phyloP scores from a whole-genome alignment of 2,797 vertebrate genomes.

The Gymnopithys bicolor region DNA sequence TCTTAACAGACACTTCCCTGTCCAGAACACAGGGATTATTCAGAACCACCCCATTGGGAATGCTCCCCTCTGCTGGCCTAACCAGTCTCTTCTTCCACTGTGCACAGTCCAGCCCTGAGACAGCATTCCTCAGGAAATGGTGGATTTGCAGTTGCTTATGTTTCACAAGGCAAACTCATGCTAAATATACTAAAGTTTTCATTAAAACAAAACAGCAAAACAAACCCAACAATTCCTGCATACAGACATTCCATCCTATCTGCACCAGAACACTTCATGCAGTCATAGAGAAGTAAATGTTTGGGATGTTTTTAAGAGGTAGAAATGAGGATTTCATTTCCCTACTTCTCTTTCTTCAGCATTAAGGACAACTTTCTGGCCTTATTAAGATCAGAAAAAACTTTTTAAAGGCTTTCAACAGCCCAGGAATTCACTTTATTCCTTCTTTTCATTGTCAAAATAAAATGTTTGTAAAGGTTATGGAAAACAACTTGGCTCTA shows the following conservation, averaged over 20 bases:
- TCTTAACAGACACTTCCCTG: not conserved
- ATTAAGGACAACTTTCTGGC: not conserved
- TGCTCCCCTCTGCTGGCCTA: not conserved
- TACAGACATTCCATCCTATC: not conserved
- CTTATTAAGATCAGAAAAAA: not conserved
- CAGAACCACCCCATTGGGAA: not conserved
- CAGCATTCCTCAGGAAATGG: not conserved
- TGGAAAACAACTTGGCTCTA: constrained; percentile 34
- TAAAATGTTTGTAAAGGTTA: constrained; percentile 52
- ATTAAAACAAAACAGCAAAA: too few species aligned
- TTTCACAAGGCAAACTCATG: not conserved
- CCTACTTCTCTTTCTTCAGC: not conserved
- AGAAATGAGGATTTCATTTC: not conserved
- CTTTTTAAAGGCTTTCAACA: not conserved
- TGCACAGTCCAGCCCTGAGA: not conserved
- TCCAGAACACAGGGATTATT: not conserved
- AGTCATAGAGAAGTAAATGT: not conserved
- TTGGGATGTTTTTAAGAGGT: not conserved
- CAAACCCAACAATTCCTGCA: not conserved
- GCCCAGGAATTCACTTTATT: not conserved
- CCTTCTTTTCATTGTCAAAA: constrained; percentile 10
- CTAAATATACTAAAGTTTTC: not conserved
- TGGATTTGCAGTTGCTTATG: not conserved
- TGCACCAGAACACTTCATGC: not conserved
- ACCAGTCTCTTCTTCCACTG: not conserved